Evolutionary conservation across 2,797 vertebrate genomes (phyloP), one percentile per base, ranked within the genome.

Genomic region (Hoplostethus mediterraneus): DNA sequence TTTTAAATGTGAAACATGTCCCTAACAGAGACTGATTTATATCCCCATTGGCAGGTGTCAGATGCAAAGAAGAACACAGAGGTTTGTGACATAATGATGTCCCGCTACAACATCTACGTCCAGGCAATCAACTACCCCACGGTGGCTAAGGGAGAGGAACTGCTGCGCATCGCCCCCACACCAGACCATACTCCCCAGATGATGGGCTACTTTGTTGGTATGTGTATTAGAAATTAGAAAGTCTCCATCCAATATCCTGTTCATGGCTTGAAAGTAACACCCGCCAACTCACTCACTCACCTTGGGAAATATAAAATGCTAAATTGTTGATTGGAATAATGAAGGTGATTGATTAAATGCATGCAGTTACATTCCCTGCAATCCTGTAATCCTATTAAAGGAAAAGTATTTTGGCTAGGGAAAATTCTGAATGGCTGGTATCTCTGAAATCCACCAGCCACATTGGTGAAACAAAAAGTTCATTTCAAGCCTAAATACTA

Each of bases 121-220:
- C 97, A 99, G 79, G 97, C 96, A 2, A 98, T 98, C 83, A 98
- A 98, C 82, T 96, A 98, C 87, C 97, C 97, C 0, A 97, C 97
- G 0, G 96, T 98, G 48, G 94, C 96, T 0, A 96, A 94, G 3
- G 97, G 97, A 53, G 95, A 97, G 62, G 97, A 99, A 83, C 93
- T 98, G 55, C 94, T 98, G 21, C 95, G 96, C 30, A 97, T 96
- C 3, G 97, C 96, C 6, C 96, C 97, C 2, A 98, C 97, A 0
- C 97, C 97, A 0, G 96, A 97, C 81, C 97, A 98, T 90, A 97
- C 95, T 0, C 96, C 97, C 0, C 95, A 97, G 91, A 98, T 97
- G 96, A 98, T 98, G 97, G 82, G 75, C 83, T 95, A 96, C 49
- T 99, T 99, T 59, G 90, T 97, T 0, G 96, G 97, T 98, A 91